Conservation (phyloP, 1,140 invertebrate genomes). For the Heterodera carotae region DNA sequence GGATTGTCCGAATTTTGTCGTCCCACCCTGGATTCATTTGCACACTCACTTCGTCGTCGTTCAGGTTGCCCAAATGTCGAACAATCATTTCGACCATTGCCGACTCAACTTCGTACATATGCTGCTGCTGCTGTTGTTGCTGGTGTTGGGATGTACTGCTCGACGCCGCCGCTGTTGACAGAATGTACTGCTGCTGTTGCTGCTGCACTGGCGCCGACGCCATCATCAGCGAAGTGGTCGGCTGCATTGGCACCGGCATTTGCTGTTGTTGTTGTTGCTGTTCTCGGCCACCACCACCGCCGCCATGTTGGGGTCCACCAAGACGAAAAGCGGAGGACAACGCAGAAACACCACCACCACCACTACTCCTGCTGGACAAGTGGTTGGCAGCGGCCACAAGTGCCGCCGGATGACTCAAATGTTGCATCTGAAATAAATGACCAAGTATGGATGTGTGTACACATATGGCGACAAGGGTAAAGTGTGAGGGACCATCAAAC, state of each 20-base stretch:
- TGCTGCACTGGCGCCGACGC: not conserved
- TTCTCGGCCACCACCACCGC: too few species aligned
- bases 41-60: slow-evolving; percentile 47
- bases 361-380: too few species aligned
- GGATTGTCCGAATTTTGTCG: too few species aligned
- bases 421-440: not conserved
- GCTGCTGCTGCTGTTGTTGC: slow-evolving; percentile 27
- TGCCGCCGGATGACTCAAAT: not conserved
- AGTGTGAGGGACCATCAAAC: too few species aligned
- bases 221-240: not conserved
- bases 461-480: too few species aligned
- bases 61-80: slow-evolving; percentile 42
- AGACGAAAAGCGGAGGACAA: too few species aligned
- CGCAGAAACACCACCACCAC: too few species aligned
- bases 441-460: not conserved
- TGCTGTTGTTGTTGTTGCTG: too few species aligned
- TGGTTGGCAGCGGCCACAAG: not conserved
- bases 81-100: slow-evolving; percentile 38
- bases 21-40: not conserved
- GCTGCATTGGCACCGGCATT: not conserved
- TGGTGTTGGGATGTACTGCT: slow-evolving; percentile 35
- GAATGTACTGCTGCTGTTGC: slow-evolving; percentile 19
- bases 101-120: slow-evolving; percentile 35
- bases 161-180: slow-evolving; percentile 34
- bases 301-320: too few species aligned